Base-by-base conservation (phyloP, 2,888 invertebrate genomes). In the Nycteola revayana region DNA sequence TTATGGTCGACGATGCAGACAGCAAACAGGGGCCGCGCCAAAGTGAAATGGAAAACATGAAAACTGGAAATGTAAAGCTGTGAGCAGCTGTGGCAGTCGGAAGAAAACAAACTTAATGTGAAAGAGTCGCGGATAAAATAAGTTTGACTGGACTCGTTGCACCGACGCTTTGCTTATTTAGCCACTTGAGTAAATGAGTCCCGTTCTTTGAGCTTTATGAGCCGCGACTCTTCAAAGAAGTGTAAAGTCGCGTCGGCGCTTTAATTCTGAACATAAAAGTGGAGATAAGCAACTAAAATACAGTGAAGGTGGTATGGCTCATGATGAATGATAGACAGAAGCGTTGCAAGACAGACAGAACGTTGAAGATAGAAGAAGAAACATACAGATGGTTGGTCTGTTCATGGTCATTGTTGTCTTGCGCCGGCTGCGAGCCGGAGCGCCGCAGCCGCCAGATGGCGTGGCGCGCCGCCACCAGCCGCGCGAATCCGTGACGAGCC, bases 381-480 rank as follows among this genome's bases (percentile, higher is more conserved):
- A 89, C 89, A 76, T 89, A 89, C 89, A 89, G 81, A 78, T 87
- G 84, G 83, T 86, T 87, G 75, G 82, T 83, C 61, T 88, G 86
- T 82, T 89, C 89, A 66, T 86, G 77, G 70, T 89, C 88, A 81
- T 82, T 86, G 79, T 75, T 75, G 75, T 79, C 85, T 49, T 86
- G 85, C 33, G 85, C 71, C 49, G 87, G 89, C 75, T 87, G 88
- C 59, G 88, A 89, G 71, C 85, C 88, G 64, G 89, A 88, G 65
- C 88, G 86, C 69, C 92, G 89, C 75, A 92, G 89, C 71, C 92
- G 90, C 92, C 92, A 92, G 90, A 92, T 90, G 90, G 92, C 92
- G 89, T 92, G 91, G 83, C 92, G 91, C 63, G 92, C 92, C 81
- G 92, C 92, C 90, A 92, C 92, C 75, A 92, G 91, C 83, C 92